Conservation (phyloP, 2,113 vertebrate genomes). For the Alligator mississippiensis region DNA sequence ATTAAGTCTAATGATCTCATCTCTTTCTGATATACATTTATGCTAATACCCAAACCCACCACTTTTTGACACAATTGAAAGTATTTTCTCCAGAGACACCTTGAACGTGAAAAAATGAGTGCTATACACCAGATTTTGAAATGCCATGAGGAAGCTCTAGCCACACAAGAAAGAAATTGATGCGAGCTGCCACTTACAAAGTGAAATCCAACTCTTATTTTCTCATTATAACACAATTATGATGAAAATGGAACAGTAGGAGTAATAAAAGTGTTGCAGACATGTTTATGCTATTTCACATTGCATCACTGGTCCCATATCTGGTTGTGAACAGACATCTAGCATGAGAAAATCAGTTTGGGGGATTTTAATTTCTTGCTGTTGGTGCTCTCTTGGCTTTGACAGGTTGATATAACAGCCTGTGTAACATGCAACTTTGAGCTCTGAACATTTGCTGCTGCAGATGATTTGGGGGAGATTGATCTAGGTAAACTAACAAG, state of each 20-base stretch:
- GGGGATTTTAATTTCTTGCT: neutral
- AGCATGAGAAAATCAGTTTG: accelerated
- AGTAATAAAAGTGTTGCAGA: neutral
- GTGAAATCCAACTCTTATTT: conserved; percentile 34
- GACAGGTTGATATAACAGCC: neutral
- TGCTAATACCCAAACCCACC: conserved; percentile 13
- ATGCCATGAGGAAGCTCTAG: conserved; percentile 22
- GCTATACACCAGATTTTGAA: conserved; percentile 24
- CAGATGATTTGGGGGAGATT: neutral
- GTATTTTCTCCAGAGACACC: conserved; percentile 28
- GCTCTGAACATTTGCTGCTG: neutral
- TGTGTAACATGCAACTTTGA: neutral
- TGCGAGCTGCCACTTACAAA: conserved; percentile 21
- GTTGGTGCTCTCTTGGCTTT: neutral
- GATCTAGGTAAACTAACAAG: neutral
- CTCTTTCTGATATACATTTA: conserved; percentile 37
- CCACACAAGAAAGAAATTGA: conserved; percentile 12
- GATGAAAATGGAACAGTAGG: conserved; percentile 15
- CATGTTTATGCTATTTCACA: neutral
- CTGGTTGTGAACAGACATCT: neutral
- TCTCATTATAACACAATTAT: conserved; percentile 36
- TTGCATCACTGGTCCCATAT: neutral
- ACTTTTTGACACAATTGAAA: conserved; percentile 49
- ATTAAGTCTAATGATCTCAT: conserved; percentile 10
- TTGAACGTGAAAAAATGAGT: neutral